These are phyloP conservation scores for Coenobita brevimanus DNA, from an alignment of 1,140 invertebrate species.

Conservation along the genomic window DNA sequence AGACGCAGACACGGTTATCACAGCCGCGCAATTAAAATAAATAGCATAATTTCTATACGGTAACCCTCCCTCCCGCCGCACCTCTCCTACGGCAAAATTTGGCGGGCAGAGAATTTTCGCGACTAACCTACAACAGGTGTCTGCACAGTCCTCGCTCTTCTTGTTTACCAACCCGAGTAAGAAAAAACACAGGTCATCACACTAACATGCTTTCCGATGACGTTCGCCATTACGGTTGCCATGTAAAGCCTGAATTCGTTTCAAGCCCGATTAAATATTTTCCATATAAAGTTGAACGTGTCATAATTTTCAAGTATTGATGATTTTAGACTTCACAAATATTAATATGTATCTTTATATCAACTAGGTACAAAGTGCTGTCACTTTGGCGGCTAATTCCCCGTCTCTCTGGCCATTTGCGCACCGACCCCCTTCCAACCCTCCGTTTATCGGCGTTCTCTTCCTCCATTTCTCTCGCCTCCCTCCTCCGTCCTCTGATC, in stretches of 20 bases:
- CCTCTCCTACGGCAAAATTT: constrained; percentile 26
- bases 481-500: constrained; percentile 49
- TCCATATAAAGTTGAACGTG: constrained; percentile 51
- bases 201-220: background rate
- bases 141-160: constrained; percentile 39
- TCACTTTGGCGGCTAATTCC: background rate
- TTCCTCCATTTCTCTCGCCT: constrained; percentile 56
- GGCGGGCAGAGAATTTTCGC: constrained; percentile 43
- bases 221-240: background rate
- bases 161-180: constrained; percentile 33
- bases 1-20: background rate
- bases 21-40: constrained; percentile 30
- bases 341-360: constrained; percentile 28
- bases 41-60: constrained; percentile 10
- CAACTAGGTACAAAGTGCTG: background rate
- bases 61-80: constrained; percentile 15
- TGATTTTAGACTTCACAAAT: constrained; percentile 27
- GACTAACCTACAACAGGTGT: constrained; percentile 54
- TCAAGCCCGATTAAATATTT: constrained; percentile 53
- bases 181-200: constrained; percentile 14
- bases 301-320: constrained; percentile 57
- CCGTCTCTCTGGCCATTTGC: constrained; percentile 28
- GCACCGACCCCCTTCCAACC: constrained; percentile 45
- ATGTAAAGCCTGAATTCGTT: constrained; percentile 34
- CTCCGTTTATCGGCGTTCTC: constrained; percentile 61